Evolutionary conservation across 2,113 vertebrate genomes (phyloP), one percentile per base, ranked within the genome.

Genomic region (Lycaon pictus): DNA sequence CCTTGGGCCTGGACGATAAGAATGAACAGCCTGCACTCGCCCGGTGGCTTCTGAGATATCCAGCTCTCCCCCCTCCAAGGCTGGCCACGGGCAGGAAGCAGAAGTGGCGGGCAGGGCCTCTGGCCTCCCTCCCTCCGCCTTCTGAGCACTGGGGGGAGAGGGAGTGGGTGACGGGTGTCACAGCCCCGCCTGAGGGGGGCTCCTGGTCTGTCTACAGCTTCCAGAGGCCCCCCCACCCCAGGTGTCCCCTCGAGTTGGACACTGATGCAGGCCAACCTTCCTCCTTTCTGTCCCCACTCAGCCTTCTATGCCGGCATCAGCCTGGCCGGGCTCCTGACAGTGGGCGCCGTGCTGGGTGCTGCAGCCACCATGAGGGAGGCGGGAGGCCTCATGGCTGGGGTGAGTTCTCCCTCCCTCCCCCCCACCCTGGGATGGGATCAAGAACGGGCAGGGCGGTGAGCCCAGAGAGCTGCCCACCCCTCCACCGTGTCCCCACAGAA

Each of bases 331-430:
- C 83, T 98, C 35, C 84, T 98, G 83, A 22, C 23, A 12, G 94
- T 98, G 69, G 96, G 97, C 0, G 97, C 98, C 0, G 1, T 63
- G 5, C 84, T 98, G 69, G 95, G 94, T 0, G 29, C 93, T 0
- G 3, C 9, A 7, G 98, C 93, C 76, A 60, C 97, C 0, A 12
- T 90, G 94, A 86, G 63, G n/a, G 98, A 97, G 63, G 97, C 97
- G 19, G 6, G 63, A 9, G 83, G 97, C 51, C 97, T 97, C 74
- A 98, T 98, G 98, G 98, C 95, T 0, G 87, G 5, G 97, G 98
- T 98, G 88, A 98, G 98, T 97, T 32, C n/a, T n/a, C 15, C 12
- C 2, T 3, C 29, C 23, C 22, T 16, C 35, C 65, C 7, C 32
- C 53, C 23, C 77, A 16, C 29, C 29, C 12, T 56, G 37, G 5